Evolutionary conservation across 2,113 vertebrate genomes (phyloP).

Genomic region (Cardinalis cardinalis): DNA sequence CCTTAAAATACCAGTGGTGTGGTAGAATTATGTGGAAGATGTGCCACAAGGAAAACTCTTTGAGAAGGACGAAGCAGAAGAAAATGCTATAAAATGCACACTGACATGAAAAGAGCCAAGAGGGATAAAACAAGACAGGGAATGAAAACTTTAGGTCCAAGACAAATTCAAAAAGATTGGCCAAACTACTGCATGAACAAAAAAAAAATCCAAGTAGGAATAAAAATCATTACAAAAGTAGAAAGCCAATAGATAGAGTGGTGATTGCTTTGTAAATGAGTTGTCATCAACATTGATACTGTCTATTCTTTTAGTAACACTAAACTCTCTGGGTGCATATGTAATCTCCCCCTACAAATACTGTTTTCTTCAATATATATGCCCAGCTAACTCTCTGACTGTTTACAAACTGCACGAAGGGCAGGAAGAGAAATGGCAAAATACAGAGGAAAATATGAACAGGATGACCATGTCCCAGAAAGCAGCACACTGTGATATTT

Average conservation of each 20-base stretch:
- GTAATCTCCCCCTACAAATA: neutral
- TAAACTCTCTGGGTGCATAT: neutral
- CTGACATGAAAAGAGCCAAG: neutral
- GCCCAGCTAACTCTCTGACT: neutral
- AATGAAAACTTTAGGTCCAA: neutral
- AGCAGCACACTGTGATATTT: neutral
- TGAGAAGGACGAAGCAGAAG: neutral
- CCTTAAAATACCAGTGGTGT: neutral
- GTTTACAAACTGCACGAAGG: neutral
- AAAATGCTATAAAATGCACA: neutral
- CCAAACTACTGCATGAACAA: neutral
- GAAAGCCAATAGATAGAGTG: neutral
- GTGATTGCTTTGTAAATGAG: neutral
- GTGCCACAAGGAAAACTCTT: neutral
- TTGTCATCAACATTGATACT: neutral
- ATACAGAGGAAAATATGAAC: neutral
- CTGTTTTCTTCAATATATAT: neutral
- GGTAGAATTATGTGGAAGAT: neutral
- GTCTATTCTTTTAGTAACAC: neutral
- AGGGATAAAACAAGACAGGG: neutral
- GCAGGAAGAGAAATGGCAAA: neutral
- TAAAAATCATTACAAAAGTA: neutral
- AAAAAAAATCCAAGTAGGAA: neutral
- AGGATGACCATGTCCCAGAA: neutral
- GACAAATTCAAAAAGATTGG: neutral